Evolutionary conservation across 23 tunicate genomes (phyloP), one percentile per base, ranked within the genome.

Genomic region (Halocynthia aurantium): DNA sequence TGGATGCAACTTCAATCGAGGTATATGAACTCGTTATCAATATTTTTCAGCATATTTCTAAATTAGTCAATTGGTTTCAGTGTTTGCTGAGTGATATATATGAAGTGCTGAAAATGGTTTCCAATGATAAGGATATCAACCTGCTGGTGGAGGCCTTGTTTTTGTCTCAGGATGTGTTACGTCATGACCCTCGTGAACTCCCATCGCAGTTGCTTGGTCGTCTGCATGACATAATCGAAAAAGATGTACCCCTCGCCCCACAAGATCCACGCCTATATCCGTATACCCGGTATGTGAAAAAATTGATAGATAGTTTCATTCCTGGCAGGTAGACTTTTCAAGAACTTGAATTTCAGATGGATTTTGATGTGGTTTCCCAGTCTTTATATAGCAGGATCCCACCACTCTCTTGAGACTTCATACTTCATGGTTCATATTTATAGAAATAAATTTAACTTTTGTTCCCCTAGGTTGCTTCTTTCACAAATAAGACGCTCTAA

Each of bases 201-300:
- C 93, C 81, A 19, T 69, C 87, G 0, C 98, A 92, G 64, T 74
- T 92, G 13, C 73, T 81, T 18, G 98, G 98, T 12, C 81, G 98
- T 44, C 73, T 92, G 66, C 64, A 84, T 69, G 76, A 69, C 69
- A 69, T 92, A 17, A 63, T 92, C 15, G 89, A 92, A 70, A 92
- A 83, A 72, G 98, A 92, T 56, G 79, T 82, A 60, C 98, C 98
- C 13, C 50, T 86, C 31, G 98, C 98, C 5, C 68, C 93, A 50
- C 51, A 87, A 70, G 98, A 92, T 55, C 98, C 98, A 53, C 72
- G 98, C 69, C 86, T 75, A 62, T 92, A 82, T 82, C 98, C 98
- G 7, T 82, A 51, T 22, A 75, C 81, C 75, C 82, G 88, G 98
- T 92, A 54, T 71, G 40, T 58, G 17, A 58, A 58, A 13, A 2